These are phyloP conservation scores for Brienomyrus brachyistius DNA, from an alignment of 2,113 vertebrate species.

Conservation along the genomic window DNA sequence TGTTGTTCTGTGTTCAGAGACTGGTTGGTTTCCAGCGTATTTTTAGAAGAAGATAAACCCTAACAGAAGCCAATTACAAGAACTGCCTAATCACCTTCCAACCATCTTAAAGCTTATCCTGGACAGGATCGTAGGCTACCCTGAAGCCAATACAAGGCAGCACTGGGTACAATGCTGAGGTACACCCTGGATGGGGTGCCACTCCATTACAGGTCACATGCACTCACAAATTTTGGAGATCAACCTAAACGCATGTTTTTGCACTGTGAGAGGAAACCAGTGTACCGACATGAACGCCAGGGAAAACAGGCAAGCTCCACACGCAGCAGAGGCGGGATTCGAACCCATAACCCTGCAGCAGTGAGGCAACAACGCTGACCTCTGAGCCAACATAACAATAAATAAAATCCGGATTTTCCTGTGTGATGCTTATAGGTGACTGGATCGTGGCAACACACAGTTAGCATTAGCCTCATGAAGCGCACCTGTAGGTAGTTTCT, in stretches of 20 bases:
- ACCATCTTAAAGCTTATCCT: background rate
- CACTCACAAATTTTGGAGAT: background rate
- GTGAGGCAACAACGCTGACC: background rate
- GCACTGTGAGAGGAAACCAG: background rate
- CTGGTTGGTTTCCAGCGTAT: no score
- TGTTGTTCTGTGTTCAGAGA: no score
- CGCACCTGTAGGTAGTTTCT: slow-evolving; percentile 37
- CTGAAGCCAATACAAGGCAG: background rate
- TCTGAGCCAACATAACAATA: background rate
- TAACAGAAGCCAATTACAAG: background rate
- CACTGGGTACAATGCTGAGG: background rate
- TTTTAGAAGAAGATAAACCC: no score
- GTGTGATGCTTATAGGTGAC: background rate
- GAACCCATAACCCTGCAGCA: background rate
- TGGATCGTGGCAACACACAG: background rate
- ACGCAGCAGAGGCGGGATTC: background rate
- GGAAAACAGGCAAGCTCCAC: background rate
- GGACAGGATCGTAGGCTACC: background rate
- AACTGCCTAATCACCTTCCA: background rate
- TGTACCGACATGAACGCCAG: background rate
- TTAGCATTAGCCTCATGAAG: background rate
- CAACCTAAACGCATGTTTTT: background rate
- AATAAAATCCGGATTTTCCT: background rate
- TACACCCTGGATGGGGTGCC: background rate
- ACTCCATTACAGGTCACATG: background rate